These are phyloP conservation scores for Caloenas nicobarica DNA, from an alignment of 2,113 vertebrate genomes.

Conservation along the genomic window DNA sequence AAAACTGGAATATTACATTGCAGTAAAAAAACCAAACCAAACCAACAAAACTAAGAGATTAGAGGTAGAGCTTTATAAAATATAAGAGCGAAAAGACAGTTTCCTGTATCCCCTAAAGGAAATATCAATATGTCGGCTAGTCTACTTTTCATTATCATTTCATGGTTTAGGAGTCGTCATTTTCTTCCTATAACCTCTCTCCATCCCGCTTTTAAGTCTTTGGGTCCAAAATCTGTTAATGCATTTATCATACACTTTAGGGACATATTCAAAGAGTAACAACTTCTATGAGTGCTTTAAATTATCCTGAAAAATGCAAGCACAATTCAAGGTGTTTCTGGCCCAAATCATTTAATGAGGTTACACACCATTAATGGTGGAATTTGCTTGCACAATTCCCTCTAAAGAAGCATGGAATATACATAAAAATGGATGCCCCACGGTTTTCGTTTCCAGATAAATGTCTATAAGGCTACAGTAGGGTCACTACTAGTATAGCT, in stretches of 20 bases:
- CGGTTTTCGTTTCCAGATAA: background rate
- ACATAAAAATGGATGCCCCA: background rate
- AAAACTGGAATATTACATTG: constrained; percentile 29
- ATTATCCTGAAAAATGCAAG: constrained; percentile 22
- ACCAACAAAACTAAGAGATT: background rate
- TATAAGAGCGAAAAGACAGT: background rate
- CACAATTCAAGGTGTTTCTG: constrained; percentile 27
- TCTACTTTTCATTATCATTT: constrained; percentile 45
- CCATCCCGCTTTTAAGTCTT: background rate
- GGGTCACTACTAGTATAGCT: background rate
- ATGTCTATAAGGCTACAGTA: background rate
- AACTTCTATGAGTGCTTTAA: constrained; percentile 13
- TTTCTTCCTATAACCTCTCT: background rate
- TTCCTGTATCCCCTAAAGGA: constrained; percentile 26
- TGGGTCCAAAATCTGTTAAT: constrained; percentile 28
- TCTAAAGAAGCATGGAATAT: background rate
- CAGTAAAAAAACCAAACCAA: background rate
- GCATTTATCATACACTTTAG: constrained; percentile 12
- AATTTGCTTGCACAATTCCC: background rate
- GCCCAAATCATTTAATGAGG: constrained; percentile 13
- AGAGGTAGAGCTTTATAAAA: constrained; percentile 30
- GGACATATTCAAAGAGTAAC: constrained; percentile 21
- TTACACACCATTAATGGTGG: constrained; percentile 44
- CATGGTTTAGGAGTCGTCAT: background rate
- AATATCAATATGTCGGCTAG: constrained; percentile 13